Evolutionary conservation across 2,113 vertebrate species (phyloP), one percentile per base, ranked within the genome.

Genomic region (Seriola quinqueradiata): DNA sequence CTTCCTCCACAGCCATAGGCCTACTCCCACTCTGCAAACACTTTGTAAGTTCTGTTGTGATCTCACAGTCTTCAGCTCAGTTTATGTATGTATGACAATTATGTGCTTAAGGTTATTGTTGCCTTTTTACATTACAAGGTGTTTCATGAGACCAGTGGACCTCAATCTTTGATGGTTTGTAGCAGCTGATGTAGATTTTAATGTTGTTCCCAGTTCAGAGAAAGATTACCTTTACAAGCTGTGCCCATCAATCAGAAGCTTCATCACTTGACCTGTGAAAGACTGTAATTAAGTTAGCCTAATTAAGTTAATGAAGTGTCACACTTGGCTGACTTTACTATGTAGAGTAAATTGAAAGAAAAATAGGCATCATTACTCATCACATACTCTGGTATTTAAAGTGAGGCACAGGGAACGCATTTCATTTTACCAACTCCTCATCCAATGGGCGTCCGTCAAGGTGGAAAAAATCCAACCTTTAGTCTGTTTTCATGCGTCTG

Each of bases 301-400:
- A 96, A 97, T 97, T 96, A 96, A 95, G 93, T 95, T 96, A 96
- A 96, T 96, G 95, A 96, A 97, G 95, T 96, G 94, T 95, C 95
- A 94, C 94, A 95, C 94, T 95, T 92, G 90, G 92, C 90, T 94
- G 93, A 92, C 91, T 95, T 96, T 95, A 94, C 92, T 95, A 93
- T 94, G 95, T 92, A 85, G 87, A 94, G 90, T 78, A 92, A 96
- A 96, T 96, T 96, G 96, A 95, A 96, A 96, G 88, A 95, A 96
- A 96, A 96, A 89, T 93, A 95, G 92, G 95, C 94, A 93, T 95
- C 92, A 95, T 95, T 93, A 96, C 89, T 94, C 94, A 94, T 93
- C 92, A 91, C 91, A 83, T 87, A 93, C 92, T 88, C 91, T 94
- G 93, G 92, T 72, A 88, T 92, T 95, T 83, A 75, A 64, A 85